Conservation (phyloP, 2,888 invertebrate genomes). For the Plagiodera versicolora region DNA sequence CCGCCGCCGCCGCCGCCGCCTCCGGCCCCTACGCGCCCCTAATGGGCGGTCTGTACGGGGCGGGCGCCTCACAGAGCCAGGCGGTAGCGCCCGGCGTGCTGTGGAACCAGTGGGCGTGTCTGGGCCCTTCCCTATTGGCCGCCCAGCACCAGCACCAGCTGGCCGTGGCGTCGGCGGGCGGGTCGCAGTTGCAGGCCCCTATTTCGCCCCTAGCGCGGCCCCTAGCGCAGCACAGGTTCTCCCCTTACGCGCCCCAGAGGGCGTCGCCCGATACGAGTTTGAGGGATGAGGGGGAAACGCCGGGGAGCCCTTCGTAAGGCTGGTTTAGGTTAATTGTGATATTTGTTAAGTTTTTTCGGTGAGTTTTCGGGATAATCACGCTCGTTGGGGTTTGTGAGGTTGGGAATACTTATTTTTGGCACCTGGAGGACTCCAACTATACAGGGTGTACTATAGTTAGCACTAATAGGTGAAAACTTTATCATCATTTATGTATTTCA, state of each 20-base stretch:
- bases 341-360: too few species aligned
- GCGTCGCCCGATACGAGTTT: conserved; percentile 64
- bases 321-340: conserved; percentile 30
- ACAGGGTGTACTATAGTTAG: too few species aligned
- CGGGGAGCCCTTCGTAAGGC: conserved; percentile 51
- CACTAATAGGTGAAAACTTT: too few species aligned
- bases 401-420: too few species aligned
- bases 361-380: too few species aligned
- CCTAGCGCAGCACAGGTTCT: conserved; percentile 47
- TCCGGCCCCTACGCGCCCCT: conserved; percentile 61
- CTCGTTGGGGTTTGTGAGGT: conserved; percentile 17
- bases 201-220: conserved; percentile 57
- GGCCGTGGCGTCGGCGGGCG: conserved; percentile 55
- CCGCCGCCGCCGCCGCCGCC: conserved; percentile 68
- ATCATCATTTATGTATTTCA: too few species aligned
- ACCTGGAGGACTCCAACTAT: too few species aligned
- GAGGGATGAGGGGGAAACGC: conserved; percentile 57
- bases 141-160: conserved; percentile 67
- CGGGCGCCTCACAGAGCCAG: conserved; percentile 50
- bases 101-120: conserved; percentile 74
- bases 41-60: conserved; percentile 59
- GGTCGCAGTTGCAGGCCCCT: too few species aligned
- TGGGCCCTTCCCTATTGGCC: conserved; percentile 64
- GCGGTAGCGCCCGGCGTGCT: conserved; percentile 58
- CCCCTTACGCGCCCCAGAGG: conserved; percentile 60